Base-by-base conservation (phyloP, 2,113 vertebrate genomes). In the Brevimyrus niger region DNA sequence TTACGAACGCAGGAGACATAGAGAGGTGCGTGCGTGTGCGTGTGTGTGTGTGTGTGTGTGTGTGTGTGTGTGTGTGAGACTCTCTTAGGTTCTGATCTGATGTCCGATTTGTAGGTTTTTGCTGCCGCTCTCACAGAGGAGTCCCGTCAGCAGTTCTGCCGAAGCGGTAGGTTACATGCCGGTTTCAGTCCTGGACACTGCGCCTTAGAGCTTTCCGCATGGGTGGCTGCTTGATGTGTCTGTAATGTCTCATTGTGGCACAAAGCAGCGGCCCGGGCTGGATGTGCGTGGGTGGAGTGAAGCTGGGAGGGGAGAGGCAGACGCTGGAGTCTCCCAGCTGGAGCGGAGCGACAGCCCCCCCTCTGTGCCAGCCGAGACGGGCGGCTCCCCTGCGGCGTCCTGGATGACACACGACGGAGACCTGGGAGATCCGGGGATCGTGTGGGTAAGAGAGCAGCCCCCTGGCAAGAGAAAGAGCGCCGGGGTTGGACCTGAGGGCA, bases 1-100 rank as follows among this genome's bases (percentile, higher is more conserved):
- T 92, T 46, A 90, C 80, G 11, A 55, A n/a, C 19, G 47, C 47
- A 8, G 97, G 96, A 91, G 94, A 95, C 90, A 99, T 99, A 89
- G 95, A 98, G 53, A 98, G 94, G 98, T 98, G 92, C 0, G 35
- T 58, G 4, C 23, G 11, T 50, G 13, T 58, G 17, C 38, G 86
- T 87, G 46, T 13, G 27, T 53, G 50, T 38, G 13, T 19, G 9
- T 38, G 31, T 38, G 15, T 42, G 3, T 15, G 13, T 44, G 31
- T 55, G 86, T 58, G 47, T 13, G 27, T 53, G 48, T 35, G n/a
- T 35, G 21, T 38, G 19, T 11, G 23, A 82, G 4, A 19, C 3
- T n/a, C n/a, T n/a, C 38, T 61, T 13, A 5, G 6, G 46, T 90
- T 65, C 65, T 1, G 10, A 51, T 50, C 10, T 51, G n/a, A 17